Evolutionary conservation across 1,140 invertebrate species (phyloP), one percentile per base, ranked within the genome.

Genomic region (Lepidurus packardi): DNA sequence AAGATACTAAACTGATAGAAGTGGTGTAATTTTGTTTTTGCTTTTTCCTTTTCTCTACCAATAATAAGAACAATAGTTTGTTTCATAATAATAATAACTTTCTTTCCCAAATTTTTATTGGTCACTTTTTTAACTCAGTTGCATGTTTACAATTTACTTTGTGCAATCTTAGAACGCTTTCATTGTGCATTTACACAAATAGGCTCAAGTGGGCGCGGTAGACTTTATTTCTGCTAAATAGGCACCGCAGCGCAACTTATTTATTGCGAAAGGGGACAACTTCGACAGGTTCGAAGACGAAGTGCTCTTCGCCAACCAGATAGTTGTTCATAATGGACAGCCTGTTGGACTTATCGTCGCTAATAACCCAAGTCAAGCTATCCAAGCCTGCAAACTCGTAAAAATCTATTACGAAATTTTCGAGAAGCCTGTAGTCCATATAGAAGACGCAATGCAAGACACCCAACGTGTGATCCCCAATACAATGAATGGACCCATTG

Each of bases 211-310:
- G 77, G 93, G 93, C 6, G 91, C 95, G 5, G 81, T 92, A 2
- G 89, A 88, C 21, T 92, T 93, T 82, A 89, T 89, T 80, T 87
- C 88, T 11, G 90, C 91, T 1, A 90, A 90, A 81, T 92, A 94
- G 83, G 88, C 95, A 34, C 92, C 92, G 1, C 93, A 92, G 0
- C 85, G 85, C 73, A 94, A 94, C 83, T 82, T 84, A 7, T 81
- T 80, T 65, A 75, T 80, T 41, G 76, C 47, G 24, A 25, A 43
- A 45, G 75, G 43, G 5, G 43, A 34, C 34, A 42, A 44, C 24
- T 42, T 42, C 9, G 75, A 77, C 41, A 13, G 24, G 25, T 25
- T 34, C 11, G 75, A 77, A 44, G 43, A 77, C 13, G 75, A 77
- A 77, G 75, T 45, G 84, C 79, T 86, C 24, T 88, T 91, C 76